Conservation (phyloP, 2,797 vertebrate species). For the Argentina silus region DNA sequence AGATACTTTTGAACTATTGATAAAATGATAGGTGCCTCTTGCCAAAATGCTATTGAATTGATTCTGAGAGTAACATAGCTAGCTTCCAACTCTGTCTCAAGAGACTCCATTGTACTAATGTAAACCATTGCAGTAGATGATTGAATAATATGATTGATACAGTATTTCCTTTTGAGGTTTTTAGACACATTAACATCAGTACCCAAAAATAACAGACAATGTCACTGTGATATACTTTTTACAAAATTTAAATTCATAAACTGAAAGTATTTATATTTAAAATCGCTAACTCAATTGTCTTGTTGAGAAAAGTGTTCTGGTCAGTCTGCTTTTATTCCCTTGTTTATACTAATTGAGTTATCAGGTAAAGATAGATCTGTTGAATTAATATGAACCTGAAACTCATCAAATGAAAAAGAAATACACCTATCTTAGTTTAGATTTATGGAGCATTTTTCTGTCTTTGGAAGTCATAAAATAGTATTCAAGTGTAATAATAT, state of each 20-base stretch:
- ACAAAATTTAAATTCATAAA: slow-evolving; percentile 61
- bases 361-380: too few relatives aligned
- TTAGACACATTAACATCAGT: slow-evolving; percentile 50
- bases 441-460: slow-evolving; percentile 44
- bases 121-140: slow-evolving; percentile 29
- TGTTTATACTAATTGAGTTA: too few relatives aligned
- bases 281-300: slow-evolving; percentile 54
- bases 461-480: slow-evolving; percentile 39
- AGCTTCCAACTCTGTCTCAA: slow-evolving; percentile 48
- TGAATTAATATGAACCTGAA: slow-evolving; percentile 38
- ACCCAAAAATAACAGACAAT: slow-evolving; percentile 43
- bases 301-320: slow-evolving; percentile 59
- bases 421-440: slow-evolving; percentile 17
- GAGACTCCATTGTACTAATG: slow-evolving; percentile 26
- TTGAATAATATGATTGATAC: slow-evolving; percentile 30
- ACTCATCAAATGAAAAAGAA: slow-evolving; percentile 17
- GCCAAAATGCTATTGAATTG: slow-evolving; percentile 64
- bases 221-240: slow-evolving; percentile 77
- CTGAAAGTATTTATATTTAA: slow-evolving; percentile 62
- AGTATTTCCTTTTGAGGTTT: slow-evolving; percentile 40
- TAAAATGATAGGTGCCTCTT: slow-evolving; percentile 54
- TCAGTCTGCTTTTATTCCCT: slow-evolving; percentile 34
- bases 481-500: slow-evolving; percentile 45
- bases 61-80: slow-evolving; percentile 35
- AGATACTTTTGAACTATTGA: slow-evolving; percentile 49